Conservation (phyloP, 1,140 invertebrate genomes). For the Magallana angulata region DNA sequence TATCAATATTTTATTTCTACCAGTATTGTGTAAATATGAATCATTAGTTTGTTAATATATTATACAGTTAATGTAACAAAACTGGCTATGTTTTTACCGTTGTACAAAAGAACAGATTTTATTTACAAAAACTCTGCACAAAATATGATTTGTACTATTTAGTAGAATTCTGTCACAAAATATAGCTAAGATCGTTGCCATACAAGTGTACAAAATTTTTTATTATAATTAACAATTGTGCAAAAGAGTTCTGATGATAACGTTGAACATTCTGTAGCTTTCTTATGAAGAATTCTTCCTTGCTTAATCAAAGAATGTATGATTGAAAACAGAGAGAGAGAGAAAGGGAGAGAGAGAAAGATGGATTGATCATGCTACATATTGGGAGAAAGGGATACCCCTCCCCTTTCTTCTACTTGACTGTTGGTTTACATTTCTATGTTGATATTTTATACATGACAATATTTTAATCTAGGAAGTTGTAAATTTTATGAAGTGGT, state of each 20-base stretch:
- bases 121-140: not conserved
- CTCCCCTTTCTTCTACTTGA: not conserved
- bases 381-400: not conserved
- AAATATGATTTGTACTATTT: not conserved
- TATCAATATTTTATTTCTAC: no score
- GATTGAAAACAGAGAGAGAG: not conserved
- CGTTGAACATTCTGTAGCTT: not conserved
- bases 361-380: not conserved
- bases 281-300: not conserved
- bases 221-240: not conserved
- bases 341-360: not conserved
- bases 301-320: not conserved
- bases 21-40: no score
- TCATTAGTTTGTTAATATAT: no score
- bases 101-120: no score
- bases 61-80: no score
- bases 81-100: no score
- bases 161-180: not conserved
- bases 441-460: slow-evolving; percentile 18
- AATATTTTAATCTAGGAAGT: slow-evolving; percentile 1
- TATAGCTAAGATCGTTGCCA: not conserved
- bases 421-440: not conserved
- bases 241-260: not conserved
- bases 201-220: not conserved
- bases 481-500: slow-evolving; percentile 31